Percentiles rank a stretch among this genome's conserved stretches.
Conservation (phyloP, 2,113 vertebrate genomes). For the Callipepla californica region DNA sequence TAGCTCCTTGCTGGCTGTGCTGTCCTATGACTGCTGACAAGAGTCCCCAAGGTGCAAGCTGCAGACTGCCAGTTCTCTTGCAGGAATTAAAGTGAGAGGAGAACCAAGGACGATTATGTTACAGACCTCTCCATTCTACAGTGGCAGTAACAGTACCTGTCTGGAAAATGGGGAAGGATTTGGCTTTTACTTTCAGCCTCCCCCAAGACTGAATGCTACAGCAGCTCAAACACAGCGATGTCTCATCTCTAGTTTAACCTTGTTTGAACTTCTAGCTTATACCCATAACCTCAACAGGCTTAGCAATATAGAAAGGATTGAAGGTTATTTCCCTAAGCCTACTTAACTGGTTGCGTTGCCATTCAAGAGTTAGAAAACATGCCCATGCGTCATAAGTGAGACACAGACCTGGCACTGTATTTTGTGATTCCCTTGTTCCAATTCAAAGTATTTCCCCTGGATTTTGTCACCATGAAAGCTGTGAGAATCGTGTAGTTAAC, state of each 20-base stretch:
- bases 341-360: neutral
- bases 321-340: slow-evolving; percentile 1
- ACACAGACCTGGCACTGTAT: neutral
- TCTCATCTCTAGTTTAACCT: neutral
- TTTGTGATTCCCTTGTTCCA: neutral
- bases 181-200: neutral
- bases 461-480: neutral
- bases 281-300: neutral
- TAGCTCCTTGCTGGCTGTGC: neutral
- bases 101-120: neutral
- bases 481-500: neutral
- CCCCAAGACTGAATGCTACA: neutral
- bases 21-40: neutral
- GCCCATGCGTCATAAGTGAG: neutral
- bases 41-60: neutral
- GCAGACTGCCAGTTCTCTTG: neutral
- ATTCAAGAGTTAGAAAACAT: neutral
- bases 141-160: neutral
- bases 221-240: neutral
- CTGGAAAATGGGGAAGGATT: neutral
- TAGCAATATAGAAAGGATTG: neutral
- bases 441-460: neutral
- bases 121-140: neutral
- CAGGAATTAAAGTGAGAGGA: neutral
- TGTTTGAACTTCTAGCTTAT: slow-evolving; percentile 11